These are phyloP conservation scores for Pachycephala philippinensis DNA, from an alignment of 2,113 vertebrate genomes.

Conservation along the genomic window DNA sequence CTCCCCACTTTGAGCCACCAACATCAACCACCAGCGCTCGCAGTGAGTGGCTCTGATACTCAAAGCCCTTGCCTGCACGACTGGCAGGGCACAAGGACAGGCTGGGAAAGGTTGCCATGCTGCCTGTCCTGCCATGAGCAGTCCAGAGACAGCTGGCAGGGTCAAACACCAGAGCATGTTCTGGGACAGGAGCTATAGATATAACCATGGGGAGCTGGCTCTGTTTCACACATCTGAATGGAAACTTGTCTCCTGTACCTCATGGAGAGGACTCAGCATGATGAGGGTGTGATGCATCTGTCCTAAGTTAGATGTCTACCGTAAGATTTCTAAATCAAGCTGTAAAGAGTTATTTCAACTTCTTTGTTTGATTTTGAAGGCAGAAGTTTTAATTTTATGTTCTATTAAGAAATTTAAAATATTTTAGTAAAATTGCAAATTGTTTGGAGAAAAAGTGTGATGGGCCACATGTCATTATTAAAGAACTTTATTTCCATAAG, in stretches of 20 bases:
- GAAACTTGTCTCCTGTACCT: background rate
- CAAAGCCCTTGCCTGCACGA: fast-evolving
- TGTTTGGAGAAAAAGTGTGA: background rate
- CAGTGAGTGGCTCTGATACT: background rate
- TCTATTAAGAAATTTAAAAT: background rate
- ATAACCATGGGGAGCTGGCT: background rate
- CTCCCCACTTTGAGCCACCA: background rate
- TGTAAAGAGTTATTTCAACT: background rate
- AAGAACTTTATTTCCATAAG: background rate
- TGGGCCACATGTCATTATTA: background rate
- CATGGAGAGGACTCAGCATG: fast-evolving
- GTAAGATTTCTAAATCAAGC: background rate
- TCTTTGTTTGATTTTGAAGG: background rate
- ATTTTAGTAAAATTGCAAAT: background rate
- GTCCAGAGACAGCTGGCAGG: background rate
- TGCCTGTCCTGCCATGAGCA: fast-evolving
- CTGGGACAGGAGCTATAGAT: background rate
- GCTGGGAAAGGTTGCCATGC: background rate
- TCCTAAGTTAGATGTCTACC: background rate
- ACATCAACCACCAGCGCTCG: background rate
- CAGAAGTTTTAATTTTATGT: background rate
- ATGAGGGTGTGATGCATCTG: background rate
- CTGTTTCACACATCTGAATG: background rate
- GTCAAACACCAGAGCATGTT: background rate
- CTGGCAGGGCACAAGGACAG: background rate